phyloP scores from a whole-genome alignment of 2,888 invertebrate genomes.

The Neoscelio sp. region DNA sequence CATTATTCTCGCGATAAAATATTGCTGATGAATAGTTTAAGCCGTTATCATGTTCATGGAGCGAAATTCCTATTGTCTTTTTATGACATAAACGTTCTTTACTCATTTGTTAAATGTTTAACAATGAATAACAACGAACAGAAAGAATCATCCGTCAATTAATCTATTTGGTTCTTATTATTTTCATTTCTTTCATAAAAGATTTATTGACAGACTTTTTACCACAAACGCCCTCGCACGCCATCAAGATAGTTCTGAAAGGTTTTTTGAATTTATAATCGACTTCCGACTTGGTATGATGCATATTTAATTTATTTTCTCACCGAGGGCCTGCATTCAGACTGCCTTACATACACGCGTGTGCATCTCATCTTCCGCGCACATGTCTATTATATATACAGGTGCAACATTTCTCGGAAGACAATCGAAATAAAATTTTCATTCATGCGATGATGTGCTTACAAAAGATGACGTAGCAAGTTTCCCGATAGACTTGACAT shows the following conservation, averaged over 20 bases:
- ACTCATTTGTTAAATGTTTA: no score
- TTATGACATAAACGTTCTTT: not conserved
- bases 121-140: no score
- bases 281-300: constrained; percentile 21
- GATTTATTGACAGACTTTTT: constrained; percentile 20
- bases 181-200: no score
- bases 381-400: constrained; percentile 44
- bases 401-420: constrained; percentile 43
- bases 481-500: no score
- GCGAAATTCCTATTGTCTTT: no score
- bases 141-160: not conserved
- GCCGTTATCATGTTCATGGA: no score
- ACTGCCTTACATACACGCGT: constrained; percentile 21
- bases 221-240: not conserved
- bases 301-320: constrained; percentile 36
- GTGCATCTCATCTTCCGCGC: constrained; percentile 35
- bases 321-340: constrained; percentile 23
- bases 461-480: constrained; percentile 27
- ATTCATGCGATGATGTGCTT: constrained; percentile 26
- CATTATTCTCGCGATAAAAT: no score
- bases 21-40: no score
- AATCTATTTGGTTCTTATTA: no score
- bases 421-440: constrained; percentile 38
- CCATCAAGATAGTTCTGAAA: constrained; percentile 21
- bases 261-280: constrained; percentile 50